Percentiles rank a stretch among this genome's conserved stretches.
Evolutionary conservation across 53 echinoderm and acorn worm genomes (phyloP).

Genomic region (Arbacia lixula): DNA sequence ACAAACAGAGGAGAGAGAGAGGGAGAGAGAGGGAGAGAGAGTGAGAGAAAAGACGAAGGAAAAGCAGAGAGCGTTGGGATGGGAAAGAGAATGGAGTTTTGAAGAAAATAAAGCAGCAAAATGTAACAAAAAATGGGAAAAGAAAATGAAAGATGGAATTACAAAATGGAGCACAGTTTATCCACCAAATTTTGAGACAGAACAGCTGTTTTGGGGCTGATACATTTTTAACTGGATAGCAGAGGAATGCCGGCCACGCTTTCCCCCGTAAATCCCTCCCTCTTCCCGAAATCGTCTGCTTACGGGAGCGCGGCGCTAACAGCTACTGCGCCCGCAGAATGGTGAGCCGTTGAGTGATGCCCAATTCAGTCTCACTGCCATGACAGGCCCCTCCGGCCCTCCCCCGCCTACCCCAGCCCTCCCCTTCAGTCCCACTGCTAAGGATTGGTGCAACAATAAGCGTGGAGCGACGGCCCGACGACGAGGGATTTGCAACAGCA

Average conservation of each 20-base stretch:
- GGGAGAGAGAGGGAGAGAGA: not conserved
- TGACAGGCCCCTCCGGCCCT: too few species aligned
- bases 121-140: not conserved
- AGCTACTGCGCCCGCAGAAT: slow-evolving; percentile 22
- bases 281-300: slow-evolving; percentile 10
- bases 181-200: not conserved
- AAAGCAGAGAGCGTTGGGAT: too few species aligned
- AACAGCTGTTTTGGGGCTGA: slow-evolving; percentile 18
- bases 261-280: slow-evolving; percentile 13
- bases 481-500: slow-evolving; percentile 14
- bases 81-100: not conserved
- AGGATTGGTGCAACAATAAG: slow-evolving; percentile 33
- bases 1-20: not conserved
- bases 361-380: slow-evolving; percentile 7
- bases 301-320: slow-evolving; percentile 27
- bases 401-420: slow-evolving; percentile 10
- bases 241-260: slow-evolving; percentile 12
- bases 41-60: not conserved
- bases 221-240: slow-evolving; percentile 30
- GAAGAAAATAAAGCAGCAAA: not conserved
- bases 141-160: not conserved
- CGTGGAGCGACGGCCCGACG: slow-evolving; percentile 38
- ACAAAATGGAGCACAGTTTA: not conserved
- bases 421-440: slow-evolving; percentile 39
- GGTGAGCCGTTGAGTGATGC: slow-evolving; percentile 20